These are phyloP conservation scores for Gila orcuttii DNA, from an alignment of 2,113 vertebrate species.

Conservation along the genomic window DNA sequence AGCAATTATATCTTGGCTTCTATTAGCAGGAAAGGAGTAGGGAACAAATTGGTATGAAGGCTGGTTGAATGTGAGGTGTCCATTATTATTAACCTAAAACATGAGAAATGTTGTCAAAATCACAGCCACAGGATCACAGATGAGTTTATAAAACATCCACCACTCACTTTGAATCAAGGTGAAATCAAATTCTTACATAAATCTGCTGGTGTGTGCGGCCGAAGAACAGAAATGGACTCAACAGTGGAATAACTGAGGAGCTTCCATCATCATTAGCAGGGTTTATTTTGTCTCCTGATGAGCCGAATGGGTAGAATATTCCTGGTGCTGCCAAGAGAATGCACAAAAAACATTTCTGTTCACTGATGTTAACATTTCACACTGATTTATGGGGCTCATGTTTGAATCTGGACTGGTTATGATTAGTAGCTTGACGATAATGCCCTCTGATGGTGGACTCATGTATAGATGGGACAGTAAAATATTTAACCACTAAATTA, in stretches of 20 bases:
- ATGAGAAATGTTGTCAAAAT: background rate
- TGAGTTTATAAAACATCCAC: background rate
- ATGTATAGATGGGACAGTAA: background rate
- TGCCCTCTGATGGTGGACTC: background rate
- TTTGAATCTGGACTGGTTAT: background rate
- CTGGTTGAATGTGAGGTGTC: slow-evolving; percentile 39
- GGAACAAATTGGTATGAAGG: background rate
- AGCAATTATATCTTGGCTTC: slow-evolving; percentile 36
- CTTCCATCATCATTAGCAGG: background rate
- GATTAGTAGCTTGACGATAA: background rate
- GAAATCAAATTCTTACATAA: slow-evolving; percentile 35
- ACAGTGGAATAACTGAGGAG: background rate
- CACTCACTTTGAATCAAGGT: background rate
- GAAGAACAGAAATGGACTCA: slow-evolving; percentile 37
- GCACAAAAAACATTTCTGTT: background rate
- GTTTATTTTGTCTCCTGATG: background rate
- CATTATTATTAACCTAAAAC: slow-evolving; percentile 42
- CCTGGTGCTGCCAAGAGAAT: background rate
- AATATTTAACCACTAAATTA: background rate
- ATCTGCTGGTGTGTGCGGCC: slow-evolving; percentile 3
- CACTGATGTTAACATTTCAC: background rate
- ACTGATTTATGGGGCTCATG: background rate
- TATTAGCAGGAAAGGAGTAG: background rate
- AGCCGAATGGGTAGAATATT: slow-evolving; percentile 33
- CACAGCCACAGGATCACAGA: background rate